Evolutionary conservation across 2,797 vertebrate species (phyloP).

Genomic region (Podarcis siculus): DNA sequence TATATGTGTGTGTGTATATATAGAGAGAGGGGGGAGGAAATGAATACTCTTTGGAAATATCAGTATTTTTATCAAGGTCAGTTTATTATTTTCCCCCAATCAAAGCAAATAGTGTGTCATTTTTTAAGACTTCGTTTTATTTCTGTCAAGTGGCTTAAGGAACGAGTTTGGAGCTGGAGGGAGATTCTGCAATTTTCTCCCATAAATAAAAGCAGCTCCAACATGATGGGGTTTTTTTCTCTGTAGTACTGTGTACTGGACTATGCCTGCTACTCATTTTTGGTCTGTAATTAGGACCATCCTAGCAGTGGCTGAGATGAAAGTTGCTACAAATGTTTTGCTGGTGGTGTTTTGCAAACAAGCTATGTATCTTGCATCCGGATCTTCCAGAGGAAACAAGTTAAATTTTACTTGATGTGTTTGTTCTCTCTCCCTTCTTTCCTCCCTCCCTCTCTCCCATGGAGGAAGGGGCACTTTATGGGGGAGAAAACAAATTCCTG

Average conservation of each 20-base stretch:
- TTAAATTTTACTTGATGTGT: background rate
- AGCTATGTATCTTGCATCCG: background rate
- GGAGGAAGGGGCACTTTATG: slow-evolving; percentile 13
- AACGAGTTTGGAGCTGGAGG: slow-evolving; percentile 45
- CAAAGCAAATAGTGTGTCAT: slow-evolving; percentile 31
- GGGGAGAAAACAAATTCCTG: background rate
- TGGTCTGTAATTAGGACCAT: slow-evolving; percentile 1
- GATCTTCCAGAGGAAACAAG: background rate
- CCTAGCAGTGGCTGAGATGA: background rate
- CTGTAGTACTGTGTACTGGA: background rate
- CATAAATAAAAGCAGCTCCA: slow-evolving; percentile 32
- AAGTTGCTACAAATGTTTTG: background rate
- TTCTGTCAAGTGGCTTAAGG: slow-evolving; percentile 8
- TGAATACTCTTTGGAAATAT: slow-evolving; percentile 1
- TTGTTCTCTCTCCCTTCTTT: background rate
- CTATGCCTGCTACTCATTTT: slow-evolving; percentile 5
- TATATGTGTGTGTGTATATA: background rate
- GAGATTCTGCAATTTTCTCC: slow-evolving; percentile 38
- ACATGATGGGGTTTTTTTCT: slow-evolving; percentile 34
- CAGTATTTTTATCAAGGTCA: background rate
- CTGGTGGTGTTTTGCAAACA: slow-evolving; percentile 1
- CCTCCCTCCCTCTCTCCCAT: background rate
- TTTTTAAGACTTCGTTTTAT: slow-evolving; percentile 23
- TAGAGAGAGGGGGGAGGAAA: background rate
- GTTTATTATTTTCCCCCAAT: background rate